A percentile compares a stretch with the other conserved stretches of the same genome.
phyloP scores from a whole-genome alignment of 2,888 invertebrate genomes.

The Mythimna pallens region DNA sequence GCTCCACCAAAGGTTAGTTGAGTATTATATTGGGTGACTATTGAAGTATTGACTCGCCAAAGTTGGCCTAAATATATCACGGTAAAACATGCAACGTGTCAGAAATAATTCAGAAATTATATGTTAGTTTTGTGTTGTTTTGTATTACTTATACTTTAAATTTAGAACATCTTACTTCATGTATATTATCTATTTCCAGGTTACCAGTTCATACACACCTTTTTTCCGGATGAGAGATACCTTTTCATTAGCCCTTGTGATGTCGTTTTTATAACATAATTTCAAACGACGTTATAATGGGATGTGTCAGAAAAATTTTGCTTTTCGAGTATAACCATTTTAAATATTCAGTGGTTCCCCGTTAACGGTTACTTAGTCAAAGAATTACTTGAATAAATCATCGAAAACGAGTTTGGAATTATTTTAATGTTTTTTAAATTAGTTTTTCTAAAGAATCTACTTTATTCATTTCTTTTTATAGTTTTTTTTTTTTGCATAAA shows the following conservation, averaged over 20 bases:
- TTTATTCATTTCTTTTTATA: neutral
- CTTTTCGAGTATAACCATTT: slow-evolving; percentile 25
- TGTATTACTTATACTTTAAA: neutral
- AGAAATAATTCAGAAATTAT: slow-evolving; percentile 30
- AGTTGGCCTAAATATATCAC: slow-evolving; percentile 55
- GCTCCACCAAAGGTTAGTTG: slow-evolving; percentile 85
- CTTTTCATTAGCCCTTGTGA: neutral
- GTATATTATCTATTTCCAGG: too few species aligned
- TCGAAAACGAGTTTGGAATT: neutral
- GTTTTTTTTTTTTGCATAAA: too few species aligned
- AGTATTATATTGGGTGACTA: slow-evolving; percentile 75
- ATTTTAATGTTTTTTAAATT: neutral
- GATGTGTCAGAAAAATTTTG: neutral
- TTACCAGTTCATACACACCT: neutral
- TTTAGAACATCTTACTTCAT: neutral
- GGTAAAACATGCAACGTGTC: slow-evolving; percentile 33
- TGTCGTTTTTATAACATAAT: slow-evolving; percentile 12
- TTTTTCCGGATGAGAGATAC: neutral
- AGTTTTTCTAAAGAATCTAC: neutral
- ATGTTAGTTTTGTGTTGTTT: slow-evolving; percentile 24
- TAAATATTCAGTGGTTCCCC: slow-evolving; percentile 26
- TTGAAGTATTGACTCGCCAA: slow-evolving; percentile 53
- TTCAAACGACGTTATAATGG: slow-evolving; percentile 16
- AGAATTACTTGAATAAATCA: slow-evolving; percentile 22
- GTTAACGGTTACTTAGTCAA: slow-evolving; percentile 5